phyloP scores from a whole-genome alignment of 2,888 invertebrate genomes.

The Spodoptera exigua region DNA sequence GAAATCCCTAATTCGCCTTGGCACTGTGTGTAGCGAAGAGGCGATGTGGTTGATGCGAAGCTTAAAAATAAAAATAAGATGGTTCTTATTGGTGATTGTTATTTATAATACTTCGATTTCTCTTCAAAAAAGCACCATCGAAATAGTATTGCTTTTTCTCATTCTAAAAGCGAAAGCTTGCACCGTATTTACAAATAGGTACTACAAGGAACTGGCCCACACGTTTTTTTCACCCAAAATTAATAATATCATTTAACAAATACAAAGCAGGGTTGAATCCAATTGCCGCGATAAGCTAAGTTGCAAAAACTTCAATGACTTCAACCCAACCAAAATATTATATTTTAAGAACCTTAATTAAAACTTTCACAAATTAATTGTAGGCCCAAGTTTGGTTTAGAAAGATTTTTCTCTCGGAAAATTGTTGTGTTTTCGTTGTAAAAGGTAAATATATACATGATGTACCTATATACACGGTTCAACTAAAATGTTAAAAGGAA shows the following conservation, averaged over 20 bases:
- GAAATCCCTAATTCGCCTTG: too few relatives aligned
- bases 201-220: too few relatives aligned
- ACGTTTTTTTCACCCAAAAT: neutral
- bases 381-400: neutral
- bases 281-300: neutral
- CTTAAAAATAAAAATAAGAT: too few relatives aligned
- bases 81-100: too few relatives aligned
- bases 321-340: neutral
- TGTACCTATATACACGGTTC: constrained; percentile 8
- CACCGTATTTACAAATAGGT: too few relatives aligned
- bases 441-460: neutral
- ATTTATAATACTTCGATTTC: too few relatives aligned
- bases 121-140: too few relatives aligned
- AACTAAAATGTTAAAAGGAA: constrained; percentile 6
- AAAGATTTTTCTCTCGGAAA: neutral
- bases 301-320: neutral
- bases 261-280: too few relatives aligned
- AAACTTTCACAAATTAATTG: neutral
- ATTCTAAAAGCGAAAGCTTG: too few relatives aligned
- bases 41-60: too few relatives aligned
- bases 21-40: too few relatives aligned
- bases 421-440: neutral
- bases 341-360: neutral
- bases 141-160: too few relatives aligned
- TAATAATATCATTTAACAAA: neutral